A percentile compares a stretch with the other conserved stretches of the same genome.
These are phyloP conservation scores for Protonemura montana DNA, from an alignment of 2,888 invertebrate genomes.

Conservation along the genomic window DNA sequence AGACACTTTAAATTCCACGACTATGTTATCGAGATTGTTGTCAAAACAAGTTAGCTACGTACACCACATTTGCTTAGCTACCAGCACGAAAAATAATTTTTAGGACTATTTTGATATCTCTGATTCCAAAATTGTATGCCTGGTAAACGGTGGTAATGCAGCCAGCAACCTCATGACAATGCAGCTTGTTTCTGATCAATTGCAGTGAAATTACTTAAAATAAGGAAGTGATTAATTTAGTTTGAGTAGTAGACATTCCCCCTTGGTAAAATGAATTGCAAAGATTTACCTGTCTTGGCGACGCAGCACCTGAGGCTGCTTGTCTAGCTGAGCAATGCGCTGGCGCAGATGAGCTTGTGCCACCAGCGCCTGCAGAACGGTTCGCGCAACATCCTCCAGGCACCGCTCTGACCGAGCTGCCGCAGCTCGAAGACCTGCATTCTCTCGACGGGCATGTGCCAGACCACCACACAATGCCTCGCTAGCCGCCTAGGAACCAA, in stretches of 20 bases:
- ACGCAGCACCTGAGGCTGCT: constrained; percentile 77
- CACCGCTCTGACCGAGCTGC: constrained; percentile 65
- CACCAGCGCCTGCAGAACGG: constrained; percentile 81
- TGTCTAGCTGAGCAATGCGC: constrained; percentile 79
- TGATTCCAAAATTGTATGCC: no score
- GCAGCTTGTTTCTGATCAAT: no score
- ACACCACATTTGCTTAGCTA: no score
- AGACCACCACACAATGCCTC: neutral
- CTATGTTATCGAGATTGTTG: no score
- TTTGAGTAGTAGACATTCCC: constrained; percentile 57
- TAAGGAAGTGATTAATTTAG: no score
- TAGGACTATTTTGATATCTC: no score
- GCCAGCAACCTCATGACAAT: no score
- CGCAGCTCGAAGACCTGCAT: neutral
- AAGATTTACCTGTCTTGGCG: constrained; percentile 55
- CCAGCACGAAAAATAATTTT: no score
- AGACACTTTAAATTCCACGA: no score
- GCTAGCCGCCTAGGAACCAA: neutral
- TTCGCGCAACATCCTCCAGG: constrained; percentile 83
- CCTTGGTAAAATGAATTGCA: neutral
- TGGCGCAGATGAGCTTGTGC: constrained; percentile 85
- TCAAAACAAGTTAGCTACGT: no score
- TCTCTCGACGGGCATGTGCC: neutral
- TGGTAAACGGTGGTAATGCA: no score
- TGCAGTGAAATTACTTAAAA: no score